Base-by-base conservation (phyloP, 2,797 vertebrate genomes). In the Mormyrus proboscirostris region DNA sequence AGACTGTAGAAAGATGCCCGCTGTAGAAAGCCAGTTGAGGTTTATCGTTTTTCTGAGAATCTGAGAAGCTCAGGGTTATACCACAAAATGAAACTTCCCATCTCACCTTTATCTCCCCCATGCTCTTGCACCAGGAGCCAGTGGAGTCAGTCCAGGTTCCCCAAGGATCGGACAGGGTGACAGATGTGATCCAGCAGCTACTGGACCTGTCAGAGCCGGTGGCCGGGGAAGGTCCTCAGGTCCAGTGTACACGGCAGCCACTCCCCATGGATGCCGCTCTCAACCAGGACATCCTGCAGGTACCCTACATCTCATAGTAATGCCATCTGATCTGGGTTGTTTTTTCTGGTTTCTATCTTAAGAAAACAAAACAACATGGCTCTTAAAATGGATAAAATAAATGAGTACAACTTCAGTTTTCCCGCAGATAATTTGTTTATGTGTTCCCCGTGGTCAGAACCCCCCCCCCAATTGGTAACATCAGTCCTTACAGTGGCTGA, bases 281-380 rank as follows among this genome's bases (percentile, higher is more conserved):
- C 92, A 99, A 97, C 92, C 97, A 97, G 94, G 99, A 99, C 94
- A 99, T 99, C 93, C 93, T 99, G 38, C 99, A 99, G 97, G 99
- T 99, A 93, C 3, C 33, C 1, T 19, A 14, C 49, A 4, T n/a
- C 2, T 49, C 82, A 22, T 84, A 1, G 25, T 22, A 50, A 49
- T 49, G 79, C 14, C 33, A 19, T 14, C 16, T 38, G 69, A 41
- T 76, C 16, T 19, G 73, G 12, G 6, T 44, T 62, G 19, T 22
- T 1, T 22, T 62, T 62, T 22, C 6, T 62, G 57, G 22, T 62
- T n/a, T 33, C 29, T 33, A 33, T 33, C 29, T 33, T 33, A 33
- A 2, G 29, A 33, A 33, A 33, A 33, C 12, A 12, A 16, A 25
- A 49, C 14, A n/a, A 51, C 5, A 4, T 85, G 41, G 47, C 82